Base-by-base conservation (phyloP, 92 coral and sea anemone species). In the Scolanthus callimorphus region DNA sequence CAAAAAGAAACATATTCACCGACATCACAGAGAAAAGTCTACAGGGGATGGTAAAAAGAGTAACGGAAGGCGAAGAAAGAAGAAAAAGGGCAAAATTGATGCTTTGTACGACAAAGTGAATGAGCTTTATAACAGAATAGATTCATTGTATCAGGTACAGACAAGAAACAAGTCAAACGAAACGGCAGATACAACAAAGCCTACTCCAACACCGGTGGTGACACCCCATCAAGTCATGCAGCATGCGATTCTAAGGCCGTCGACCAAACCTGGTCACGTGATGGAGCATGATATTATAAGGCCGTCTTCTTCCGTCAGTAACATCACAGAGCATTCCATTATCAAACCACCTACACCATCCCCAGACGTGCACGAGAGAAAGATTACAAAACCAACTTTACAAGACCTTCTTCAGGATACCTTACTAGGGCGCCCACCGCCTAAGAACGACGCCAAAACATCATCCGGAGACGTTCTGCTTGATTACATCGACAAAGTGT, bases 91-190 rank as follows among this genome's bases (percentile, higher is more conserved):
- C 13, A 66, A 56, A 44, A 41, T 81, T 1, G 78, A 81, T 29
- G 62, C 70, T 12, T 59, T 81, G 20, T 81, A 68, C 23, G 77
- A 69, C 22, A 74, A 69, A 74, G 78, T 81, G 27, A 74, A 69
- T 57, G n/a, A 28, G 34, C 65, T 68, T 3, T 68, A 68, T 38
- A 46, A 28, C 31, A 68, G 57, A 57, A 44, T 68, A 49, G 57
- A 68, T 12, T 43, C 57, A 23, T 60, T 68, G 3, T 39, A 54
- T 30, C 51, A 68, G 47, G 64, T 68, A 3, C 46, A 68, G 47
- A 3, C 75, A 6, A 22, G 31, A 25, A 13, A 15, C 17, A 38
- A 28, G 1, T 6, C 41, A 6, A 34, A 6, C 6, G 6, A 20
- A 4, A 46, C 4, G 4, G 4, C 19, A 11, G 17, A 9, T 6